Base-by-base conservation (phyloP, 2,113 vertebrate genomes). In the Polyodon spathula region DNA sequence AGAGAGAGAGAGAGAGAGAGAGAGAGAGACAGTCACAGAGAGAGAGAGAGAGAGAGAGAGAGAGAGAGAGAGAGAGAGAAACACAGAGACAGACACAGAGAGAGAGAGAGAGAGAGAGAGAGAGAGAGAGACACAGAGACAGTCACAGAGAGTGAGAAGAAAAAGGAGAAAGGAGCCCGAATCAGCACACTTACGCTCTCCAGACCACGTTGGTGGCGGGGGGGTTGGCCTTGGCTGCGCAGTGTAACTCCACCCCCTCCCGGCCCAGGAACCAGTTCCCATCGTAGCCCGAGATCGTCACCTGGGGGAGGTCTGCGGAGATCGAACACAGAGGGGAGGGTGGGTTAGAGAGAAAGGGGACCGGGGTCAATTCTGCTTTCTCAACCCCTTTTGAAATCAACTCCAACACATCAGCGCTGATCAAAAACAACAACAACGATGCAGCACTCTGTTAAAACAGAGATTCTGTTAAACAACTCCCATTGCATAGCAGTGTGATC, bases 191-290 rank as follows among this genome's bases (percentile, higher is more conserved):
- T 91, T 75, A 92, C 91, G 79, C 80, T 73, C 76, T 89, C 91
- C 92, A 95, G 9, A 6, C 60, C 44, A 86, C 77, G 0, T 62
- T 60, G 0, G 57, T 57, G 1, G 90, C 84, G 2, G 64, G 1
- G 0, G 93, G 93, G 63, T 95, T 94, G 48, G 82, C 90, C 0
- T 48, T 71, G 4, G 80, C 88, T 0, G 81, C 68, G 64, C 93
- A 95, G 64, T 44, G 83, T 60, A 95, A 78, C 3, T 41, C 41
- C 14, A 77, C 89, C n/a, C 88, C 89, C 0, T 73, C 84, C 2
- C 90, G 90, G 39, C 87, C 88, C 0, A 89, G 8, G 57, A 90
- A 93, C 93, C 93, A 95, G 71, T 95, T 94, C 66, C 87, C 80
- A 40, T 95, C 91, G 4, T 93, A 94, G 54, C 90, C 92, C 0